A percentile compares a stretch with the other conserved stretches of the same genome.
phyloP scores from a whole-genome alignment of 2,797 vertebrate species.

The Enteromius anoplus region DNA sequence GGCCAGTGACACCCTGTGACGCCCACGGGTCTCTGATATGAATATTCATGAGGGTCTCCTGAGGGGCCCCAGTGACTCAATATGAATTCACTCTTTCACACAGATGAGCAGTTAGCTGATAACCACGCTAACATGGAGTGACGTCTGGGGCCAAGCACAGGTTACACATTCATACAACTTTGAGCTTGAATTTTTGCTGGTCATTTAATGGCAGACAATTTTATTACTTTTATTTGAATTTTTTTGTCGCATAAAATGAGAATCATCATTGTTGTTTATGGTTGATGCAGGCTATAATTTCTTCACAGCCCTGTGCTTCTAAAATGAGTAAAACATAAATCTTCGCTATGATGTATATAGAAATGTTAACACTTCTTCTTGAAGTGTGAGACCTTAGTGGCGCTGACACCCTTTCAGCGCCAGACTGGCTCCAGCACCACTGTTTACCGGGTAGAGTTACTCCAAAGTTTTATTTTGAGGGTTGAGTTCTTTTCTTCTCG shows the following conservation, averaged over 20 bases:
- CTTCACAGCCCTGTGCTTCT: background rate
- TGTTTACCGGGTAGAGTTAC: conserved; percentile 42
- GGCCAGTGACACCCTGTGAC: conserved; percentile 7
- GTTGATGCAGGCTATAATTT: background rate
- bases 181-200: background rate
- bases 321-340: conserved; percentile 7
- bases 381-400: background rate
- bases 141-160: conserved; percentile 26
- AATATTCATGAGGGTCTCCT: conserved; percentile 55
- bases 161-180: conserved; percentile 21
- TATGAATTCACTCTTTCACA: conserved; percentile 46
- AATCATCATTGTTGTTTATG: background rate
- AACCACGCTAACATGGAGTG: conserved; percentile 44
- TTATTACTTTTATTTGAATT: background rate
- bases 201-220: background rate
- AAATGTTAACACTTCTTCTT: conserved; percentile 31
- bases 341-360: conserved; percentile 32
- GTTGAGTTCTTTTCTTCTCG: conserved; percentile 33
- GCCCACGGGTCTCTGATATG: conserved; percentile 38
- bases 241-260: background rate
- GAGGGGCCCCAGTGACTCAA: conserved; percentile 49
- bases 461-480: conserved; percentile 49
- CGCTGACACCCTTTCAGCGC: conserved; percentile 34
- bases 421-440: conserved; percentile 50
- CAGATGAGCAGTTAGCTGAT: conserved; percentile 44